Percentiles rank a stretch among this genome's conserved stretches.
phyloP scores from a whole-genome alignment of 2,888 invertebrate species.

The Biston betularia region DNA sequence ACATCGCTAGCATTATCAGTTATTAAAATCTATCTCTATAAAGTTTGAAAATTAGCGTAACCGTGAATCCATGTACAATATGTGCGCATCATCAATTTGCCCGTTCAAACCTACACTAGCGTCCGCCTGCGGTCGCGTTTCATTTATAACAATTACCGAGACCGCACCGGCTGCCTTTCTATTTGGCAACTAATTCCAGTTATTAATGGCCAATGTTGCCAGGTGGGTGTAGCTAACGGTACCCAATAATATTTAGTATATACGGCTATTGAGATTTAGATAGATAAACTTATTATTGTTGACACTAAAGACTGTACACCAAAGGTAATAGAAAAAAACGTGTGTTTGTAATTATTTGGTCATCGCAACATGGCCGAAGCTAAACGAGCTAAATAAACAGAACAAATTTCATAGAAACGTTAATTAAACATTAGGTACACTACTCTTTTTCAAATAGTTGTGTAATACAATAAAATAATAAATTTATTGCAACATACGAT shows the following conservation, averaged over 20 bases:
- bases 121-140: conserved; percentile 8
- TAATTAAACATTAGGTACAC: too few relatives aligned
- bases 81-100: conserved; percentile 13
- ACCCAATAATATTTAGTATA: neutral
- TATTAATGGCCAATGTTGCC: conserved; percentile 9
- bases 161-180: conserved; percentile 20
- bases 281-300: too few relatives aligned
- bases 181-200: conserved; percentile 22
- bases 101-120: conserved; percentile 8
- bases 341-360: too few relatives aligned
- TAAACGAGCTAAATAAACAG: too few relatives aligned
- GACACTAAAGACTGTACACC: too few relatives aligned
- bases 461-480: too few relatives aligned
- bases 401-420: too few relatives aligned
- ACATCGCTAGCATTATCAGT: neutral
- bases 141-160: conserved; percentile 23
- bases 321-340: too few relatives aligned
- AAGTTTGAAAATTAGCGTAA: neutral
- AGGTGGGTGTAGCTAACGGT: conserved; percentile 2
- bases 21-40: neutral
- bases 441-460: too few relatives aligned
- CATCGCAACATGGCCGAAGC: too few relatives aligned
- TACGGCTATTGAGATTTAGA: too few relatives aligned
- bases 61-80: conserved; percentile 11
- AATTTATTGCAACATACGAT: too few relatives aligned